phyloP scores from a whole-genome alignment of 2,797 vertebrate species.

The Sebastes diaconus region DNA sequence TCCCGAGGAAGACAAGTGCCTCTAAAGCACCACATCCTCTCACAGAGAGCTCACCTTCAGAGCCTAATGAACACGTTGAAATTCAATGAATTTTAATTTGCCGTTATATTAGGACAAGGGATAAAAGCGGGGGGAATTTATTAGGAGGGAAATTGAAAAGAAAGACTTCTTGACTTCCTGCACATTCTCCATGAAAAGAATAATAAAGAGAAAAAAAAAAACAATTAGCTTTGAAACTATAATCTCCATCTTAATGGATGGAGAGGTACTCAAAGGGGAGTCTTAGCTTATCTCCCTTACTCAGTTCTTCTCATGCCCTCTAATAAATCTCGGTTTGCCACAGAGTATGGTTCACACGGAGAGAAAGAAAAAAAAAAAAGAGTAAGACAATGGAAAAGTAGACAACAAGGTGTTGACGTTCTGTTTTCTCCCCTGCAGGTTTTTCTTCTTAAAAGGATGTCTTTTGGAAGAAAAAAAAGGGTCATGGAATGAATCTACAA shows the following conservation, averaged over 20 bases:
- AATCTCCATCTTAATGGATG: slow-evolving; percentile 67
- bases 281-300: slow-evolving; percentile 53
- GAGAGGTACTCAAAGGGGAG: slow-evolving; percentile 65
- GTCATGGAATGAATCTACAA: slow-evolving; percentile 22
- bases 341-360: slow-evolving; percentile 11
- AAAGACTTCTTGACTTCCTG: slow-evolving; percentile 65
- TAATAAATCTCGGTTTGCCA: slow-evolving; percentile 37
- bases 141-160: slow-evolving; percentile 77
- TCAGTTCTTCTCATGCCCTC: slow-evolving; percentile 49
- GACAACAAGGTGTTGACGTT: slow-evolving; percentile 34
- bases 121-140: slow-evolving; percentile 71
- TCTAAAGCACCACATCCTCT: slow-evolving; percentile 63
- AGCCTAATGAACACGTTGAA: slow-evolving; percentile 79
- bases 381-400: slow-evolving; percentile 19
- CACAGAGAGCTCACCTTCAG: slow-evolving; percentile 73
- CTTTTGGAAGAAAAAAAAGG: slow-evolving; percentile 28
- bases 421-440: slow-evolving; percentile 23
- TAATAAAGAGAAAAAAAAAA: slow-evolving; percentile 50
- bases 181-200: slow-evolving; percentile 58
- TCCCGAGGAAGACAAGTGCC: slow-evolving; percentile 52
- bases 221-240: slow-evolving; percentile 77
- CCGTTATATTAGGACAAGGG: slow-evolving; percentile 72
- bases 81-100: slow-evolving; percentile 85
- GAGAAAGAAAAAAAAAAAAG: background rate
- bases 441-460: slow-evolving; percentile 37